Base-by-base conservation (phyloP, 92 coral and sea anemone genomes). In the Umimayanthus chanpuru region DNA sequence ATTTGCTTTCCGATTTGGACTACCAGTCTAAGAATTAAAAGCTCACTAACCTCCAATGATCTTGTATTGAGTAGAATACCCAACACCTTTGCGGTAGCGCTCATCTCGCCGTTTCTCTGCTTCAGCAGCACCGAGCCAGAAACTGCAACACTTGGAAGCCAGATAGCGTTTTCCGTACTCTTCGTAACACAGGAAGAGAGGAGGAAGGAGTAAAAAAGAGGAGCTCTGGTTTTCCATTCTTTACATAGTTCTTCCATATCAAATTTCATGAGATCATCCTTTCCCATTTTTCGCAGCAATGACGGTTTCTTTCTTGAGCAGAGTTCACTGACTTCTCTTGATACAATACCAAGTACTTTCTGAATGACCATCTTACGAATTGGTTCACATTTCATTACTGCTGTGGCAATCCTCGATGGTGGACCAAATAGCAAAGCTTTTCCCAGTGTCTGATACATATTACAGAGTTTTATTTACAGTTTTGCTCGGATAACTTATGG, bases 111-210 rank as follows among this genome's bases (percentile, higher is more conserved):
- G 74, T 94, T 94, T 68, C 92, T 88, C 32, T 94, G 97, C 87
- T 94, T 94, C n/a, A 94, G 88, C 4, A 94, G 92, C 23, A 92
- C 39, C 21, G 97, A 89, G 25, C 92, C 94, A 40, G 97, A 80
- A n/a, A 94, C 81, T 39, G 92, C 96, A 61, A 94, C 77, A 76
- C 94, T 88, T 23, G 96, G 97, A 73, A 94, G 81, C 93, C 94
- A 94, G 21, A 18, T 56, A 12, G 65, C 18, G 65, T 12, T 56
- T 78, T 26, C 50, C 74, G 77, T 84, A 25, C 36, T 74, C 53
- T 76, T 75, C 25, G 89, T 73, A 9, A 78, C 56, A n/a, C 76
- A 76, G 9, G 74, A 76, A 44, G 89, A 71, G 89, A 77, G 73
- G 82, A 88, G 44, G 78, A 91, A 91, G 2, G 91, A 76, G 61